Evolutionary conservation across 30 jellyfish, hydroid and myxozoan genomes (phyloP).

Genomic region (Pelagia noctiluca): DNA sequence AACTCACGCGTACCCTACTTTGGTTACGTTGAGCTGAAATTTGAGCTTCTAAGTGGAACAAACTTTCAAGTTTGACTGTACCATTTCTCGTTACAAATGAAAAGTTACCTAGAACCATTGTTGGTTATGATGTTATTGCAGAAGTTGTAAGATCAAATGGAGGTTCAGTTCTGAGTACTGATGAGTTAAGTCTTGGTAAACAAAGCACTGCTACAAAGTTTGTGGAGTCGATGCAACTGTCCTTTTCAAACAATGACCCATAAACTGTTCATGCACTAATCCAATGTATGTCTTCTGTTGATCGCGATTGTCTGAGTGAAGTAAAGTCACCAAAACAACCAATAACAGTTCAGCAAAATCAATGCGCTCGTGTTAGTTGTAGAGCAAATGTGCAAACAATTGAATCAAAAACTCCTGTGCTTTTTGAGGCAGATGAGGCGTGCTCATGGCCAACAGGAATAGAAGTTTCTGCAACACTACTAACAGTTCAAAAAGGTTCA

Average conservation of each 20-base stretch:
- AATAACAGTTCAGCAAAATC: slow-evolving; percentile 32
- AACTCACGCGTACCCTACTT: too few relatives aligned
- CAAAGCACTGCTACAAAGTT: neutral
- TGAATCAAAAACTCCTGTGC: neutral
- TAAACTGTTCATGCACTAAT: neutral
- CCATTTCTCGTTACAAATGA: slow-evolving; percentile 13
- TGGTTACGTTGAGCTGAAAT: too few relatives aligned
- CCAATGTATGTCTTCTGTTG: slow-evolving; percentile 5
- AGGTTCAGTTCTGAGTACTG: neutral
- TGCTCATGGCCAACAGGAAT: slow-evolving; percentile 27
- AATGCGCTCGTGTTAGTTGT: slow-evolving; percentile 2
- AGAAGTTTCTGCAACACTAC: slow-evolving; percentile 22
- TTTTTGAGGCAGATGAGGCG: slow-evolving; percentile 31
- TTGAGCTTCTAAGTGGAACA: too few relatives aligned
- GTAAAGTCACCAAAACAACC: slow-evolving; percentile 31
- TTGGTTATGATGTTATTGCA: slow-evolving; percentile 10
- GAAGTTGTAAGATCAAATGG: neutral
- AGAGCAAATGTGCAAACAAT: slow-evolving; percentile 4
- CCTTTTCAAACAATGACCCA: neutral
- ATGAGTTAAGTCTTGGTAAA: neutral
- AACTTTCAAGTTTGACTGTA: too few relatives aligned
- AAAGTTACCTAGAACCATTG: neutral
- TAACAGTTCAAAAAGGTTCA: slow-evolving; percentile 21
- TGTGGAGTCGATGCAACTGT: slow-evolving; percentile 1
- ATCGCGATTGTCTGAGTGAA: neutral